Evolutionary conservation across 2,888 invertebrate species (phyloP).

Genomic region (Drosophila antonietae): DNA sequence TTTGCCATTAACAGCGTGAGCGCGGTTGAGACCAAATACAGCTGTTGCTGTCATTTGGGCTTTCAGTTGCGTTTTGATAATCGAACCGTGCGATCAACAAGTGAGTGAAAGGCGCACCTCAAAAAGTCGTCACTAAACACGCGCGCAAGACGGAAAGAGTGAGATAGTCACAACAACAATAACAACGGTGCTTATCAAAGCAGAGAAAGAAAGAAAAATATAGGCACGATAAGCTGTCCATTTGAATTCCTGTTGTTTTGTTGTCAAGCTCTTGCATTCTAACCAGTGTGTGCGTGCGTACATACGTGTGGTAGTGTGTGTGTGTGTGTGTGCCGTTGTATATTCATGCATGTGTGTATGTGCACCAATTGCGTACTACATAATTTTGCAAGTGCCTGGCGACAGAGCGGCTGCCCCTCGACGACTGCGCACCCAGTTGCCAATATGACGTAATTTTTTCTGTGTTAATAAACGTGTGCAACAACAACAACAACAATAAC

Average conservation of each 20-base stretch:
- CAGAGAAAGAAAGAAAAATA: slow-evolving; percentile 30
- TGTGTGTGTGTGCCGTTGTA: slow-evolving; percentile 8
- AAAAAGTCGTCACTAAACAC: slow-evolving; percentile 2
- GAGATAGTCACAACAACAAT: slow-evolving; percentile 5
- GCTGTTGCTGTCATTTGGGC: slow-evolving; percentile 26
- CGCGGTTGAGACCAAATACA: slow-evolving; percentile 1
- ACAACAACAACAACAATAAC: slow-evolving; percentile 10
- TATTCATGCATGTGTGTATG: slow-evolving; percentile 4
- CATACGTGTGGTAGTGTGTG: background rate
- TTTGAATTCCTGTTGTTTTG: slow-evolving; percentile 18
- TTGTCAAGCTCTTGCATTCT: slow-evolving; percentile 26
- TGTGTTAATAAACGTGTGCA: slow-evolving; percentile 51
- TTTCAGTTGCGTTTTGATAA: slow-evolving; percentile 58
- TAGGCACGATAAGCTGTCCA: slow-evolving; percentile 40
- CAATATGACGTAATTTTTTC: slow-evolving; percentile 69
- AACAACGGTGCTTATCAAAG: slow-evolving; percentile 52
- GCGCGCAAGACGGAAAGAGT: slow-evolving; percentile 2
- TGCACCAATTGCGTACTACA: slow-evolving; percentile 61
- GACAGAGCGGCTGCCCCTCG: slow-evolving; percentile 49
- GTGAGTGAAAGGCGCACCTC: slow-evolving; percentile 10
- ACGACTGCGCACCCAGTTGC: slow-evolving; percentile 40
- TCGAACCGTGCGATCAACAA: slow-evolving; percentile 53
- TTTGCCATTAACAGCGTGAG: slow-evolving; percentile 42
- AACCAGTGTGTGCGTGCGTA: slow-evolving; percentile 1
- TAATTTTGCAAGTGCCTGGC: slow-evolving; percentile 61